These are phyloP conservation scores for Oscheius sp. DNA, from an alignment of 2,888 invertebrate species.

Conservation along the genomic window DNA sequence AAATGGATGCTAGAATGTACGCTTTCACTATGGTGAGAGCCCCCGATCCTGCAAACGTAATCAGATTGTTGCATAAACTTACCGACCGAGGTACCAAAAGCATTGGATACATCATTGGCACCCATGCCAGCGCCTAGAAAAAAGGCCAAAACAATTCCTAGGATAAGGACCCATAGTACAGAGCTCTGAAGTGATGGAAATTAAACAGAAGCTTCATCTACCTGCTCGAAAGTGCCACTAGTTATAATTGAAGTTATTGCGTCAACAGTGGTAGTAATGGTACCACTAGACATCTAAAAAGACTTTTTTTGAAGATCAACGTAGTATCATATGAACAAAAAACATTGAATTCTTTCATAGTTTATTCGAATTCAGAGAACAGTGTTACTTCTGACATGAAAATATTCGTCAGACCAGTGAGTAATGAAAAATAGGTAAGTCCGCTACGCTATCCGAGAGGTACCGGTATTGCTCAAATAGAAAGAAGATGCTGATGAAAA, in stretches of 20 bases:
- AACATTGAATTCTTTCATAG: too few relatives aligned
- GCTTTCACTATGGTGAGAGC: conserved; percentile 83
- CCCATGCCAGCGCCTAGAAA: conserved; percentile 95
- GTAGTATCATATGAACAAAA: too few relatives aligned
- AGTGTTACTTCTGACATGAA: too few relatives aligned
- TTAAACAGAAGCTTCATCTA: background rate
- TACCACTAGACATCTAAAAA: conserved; percentile 5
- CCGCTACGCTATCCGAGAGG: too few relatives aligned
- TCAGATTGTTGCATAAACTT: background rate
- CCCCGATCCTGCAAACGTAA: conserved; percentile 27
- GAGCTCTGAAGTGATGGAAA: conserved; percentile 13
- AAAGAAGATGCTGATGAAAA: too few relatives aligned
- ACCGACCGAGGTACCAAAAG: conserved; percentile 81
- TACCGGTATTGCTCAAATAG: too few relatives aligned
- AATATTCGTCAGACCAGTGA: too few relatives aligned
- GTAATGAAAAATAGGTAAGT: too few relatives aligned
- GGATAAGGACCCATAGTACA: conserved; percentile 83
- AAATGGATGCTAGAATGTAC: conserved; percentile 91
- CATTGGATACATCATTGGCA: conserved; percentile 97
- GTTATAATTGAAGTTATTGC: background rate
- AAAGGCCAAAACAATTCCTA: conserved; percentile 92
- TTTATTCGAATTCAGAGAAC: too few relatives aligned
- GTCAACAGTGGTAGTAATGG: background rate
- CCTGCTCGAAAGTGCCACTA: conserved; percentile 21
- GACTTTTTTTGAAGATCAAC: background rate